Evolutionary conservation across 2,797 vertebrate genomes (phyloP).

Genomic region (Amphiprion clarkii): DNA sequence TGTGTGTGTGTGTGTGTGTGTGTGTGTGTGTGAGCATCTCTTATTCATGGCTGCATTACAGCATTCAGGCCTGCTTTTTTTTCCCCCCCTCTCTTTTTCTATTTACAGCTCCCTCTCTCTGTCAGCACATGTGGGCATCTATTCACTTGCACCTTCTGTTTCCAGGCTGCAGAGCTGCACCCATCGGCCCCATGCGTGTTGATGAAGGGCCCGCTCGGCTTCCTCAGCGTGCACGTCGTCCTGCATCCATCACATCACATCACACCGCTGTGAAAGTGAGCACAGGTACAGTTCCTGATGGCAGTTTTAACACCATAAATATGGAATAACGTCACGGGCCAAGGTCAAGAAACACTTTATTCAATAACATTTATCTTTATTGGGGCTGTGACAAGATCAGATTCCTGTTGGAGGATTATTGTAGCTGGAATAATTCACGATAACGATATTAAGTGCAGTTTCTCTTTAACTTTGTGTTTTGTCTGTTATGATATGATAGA

Average conservation of each 20-base stretch:
- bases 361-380: too few species aligned
- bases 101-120: constrained; percentile 59
- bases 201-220: constrained; percentile 24
- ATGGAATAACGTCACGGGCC: too few species aligned
- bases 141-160: constrained; percentile 51
- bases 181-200: background rate
- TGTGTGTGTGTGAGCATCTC: constrained; percentile 48
- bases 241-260: background rate
- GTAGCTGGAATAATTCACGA: too few species aligned
- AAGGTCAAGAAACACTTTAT: too few species aligned
- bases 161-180: constrained; percentile 41
- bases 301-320: background rate
- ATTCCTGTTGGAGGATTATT: too few species aligned
- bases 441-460: too few species aligned
- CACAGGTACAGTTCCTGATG: background rate
- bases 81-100: constrained; percentile 42
- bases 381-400: too few species aligned
- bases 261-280: background rate
- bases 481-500: too few species aligned
- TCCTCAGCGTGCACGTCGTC: background rate
- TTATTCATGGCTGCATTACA: constrained; percentile 69
- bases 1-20: constrained; percentile 8
- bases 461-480: too few species aligned
- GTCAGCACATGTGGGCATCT: constrained; percentile 47
- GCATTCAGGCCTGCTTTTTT: constrained; percentile 32